These are phyloP conservation scores for Gobionotothen gibberifrons DNA, from an alignment of 2,797 vertebrate species.

Conservation along the genomic window DNA sequence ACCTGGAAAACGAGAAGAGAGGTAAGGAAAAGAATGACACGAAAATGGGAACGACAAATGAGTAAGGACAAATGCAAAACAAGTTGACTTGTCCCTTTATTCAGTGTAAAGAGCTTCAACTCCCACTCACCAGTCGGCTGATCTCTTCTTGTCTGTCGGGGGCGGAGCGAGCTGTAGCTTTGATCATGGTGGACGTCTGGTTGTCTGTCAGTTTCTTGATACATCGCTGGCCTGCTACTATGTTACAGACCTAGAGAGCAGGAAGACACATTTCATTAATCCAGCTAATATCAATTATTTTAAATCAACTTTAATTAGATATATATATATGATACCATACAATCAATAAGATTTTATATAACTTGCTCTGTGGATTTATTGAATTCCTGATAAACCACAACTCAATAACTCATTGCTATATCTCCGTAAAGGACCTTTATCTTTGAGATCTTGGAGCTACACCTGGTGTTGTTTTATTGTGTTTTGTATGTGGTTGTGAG, in stretches of 20 bases:
- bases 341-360: too few species aligned
- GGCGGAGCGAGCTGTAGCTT: conserved; percentile 96
- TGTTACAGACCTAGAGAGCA: conserved; percentile 92
- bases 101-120: background rate
- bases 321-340: too few species aligned
- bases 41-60: background rate
- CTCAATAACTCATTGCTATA: too few species aligned
- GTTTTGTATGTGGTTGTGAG: too few species aligned
- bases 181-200: conserved; percentile 99
- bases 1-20: conserved; percentile 81
- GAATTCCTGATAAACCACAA: too few species aligned
- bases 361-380: too few species aligned
- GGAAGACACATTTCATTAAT: background rate
- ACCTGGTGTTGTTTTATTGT: too few species aligned
- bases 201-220: conserved; percentile 99
- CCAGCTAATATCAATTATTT: background rate
- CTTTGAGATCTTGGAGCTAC: too few species aligned
- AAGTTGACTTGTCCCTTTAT: background rate
- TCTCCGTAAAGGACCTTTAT: too few species aligned
- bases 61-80: background rate
- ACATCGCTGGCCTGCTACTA: conserved; percentile 96
- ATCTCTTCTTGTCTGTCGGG: conserved; percentile 98
- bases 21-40: too few species aligned
- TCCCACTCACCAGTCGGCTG: conserved; percentile 92
- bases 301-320: too few species aligned